Percentiles rank a stretch among this genome's conserved stretches.
Conservation (phyloP, 2,113 vertebrate genomes). For the Cyrtonyx montezumae region DNA sequence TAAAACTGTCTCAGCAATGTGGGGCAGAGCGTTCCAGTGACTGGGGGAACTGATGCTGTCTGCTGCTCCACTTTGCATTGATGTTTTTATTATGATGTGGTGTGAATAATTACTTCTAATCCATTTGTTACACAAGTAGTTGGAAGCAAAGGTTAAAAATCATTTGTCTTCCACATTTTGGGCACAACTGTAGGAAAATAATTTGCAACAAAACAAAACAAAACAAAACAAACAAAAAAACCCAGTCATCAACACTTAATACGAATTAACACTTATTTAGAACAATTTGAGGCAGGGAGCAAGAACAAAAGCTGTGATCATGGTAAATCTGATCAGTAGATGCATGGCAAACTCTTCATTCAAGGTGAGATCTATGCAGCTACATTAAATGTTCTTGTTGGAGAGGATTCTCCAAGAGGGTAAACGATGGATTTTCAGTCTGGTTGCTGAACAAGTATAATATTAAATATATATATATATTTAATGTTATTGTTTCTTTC, state of each 20-base stretch:
- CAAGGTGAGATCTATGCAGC: neutral
- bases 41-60: neutral
- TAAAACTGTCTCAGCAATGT: neutral
- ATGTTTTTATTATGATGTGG: neutral
- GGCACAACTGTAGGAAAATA: neutral
- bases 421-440: neutral
- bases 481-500: neutral
- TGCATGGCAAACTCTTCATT: neutral
- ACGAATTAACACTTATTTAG: neutral
- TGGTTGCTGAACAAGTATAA: neutral
- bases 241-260: neutral
- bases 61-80: neutral
- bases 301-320: rapidly evolving
- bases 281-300: neutral
- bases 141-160: constrained; percentile 17
- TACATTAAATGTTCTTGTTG: neutral
- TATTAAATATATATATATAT: neutral
- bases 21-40: neutral
- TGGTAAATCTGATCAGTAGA: neutral
- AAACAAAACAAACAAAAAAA: neutral
- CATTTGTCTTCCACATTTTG: neutral
- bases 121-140: neutral
- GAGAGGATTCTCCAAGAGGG: neutral
- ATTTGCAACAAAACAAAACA: neutral
- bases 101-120: neutral